Base-by-base conservation (phyloP, 1,140 invertebrate genomes). In the Drosophila aff. region DNA sequence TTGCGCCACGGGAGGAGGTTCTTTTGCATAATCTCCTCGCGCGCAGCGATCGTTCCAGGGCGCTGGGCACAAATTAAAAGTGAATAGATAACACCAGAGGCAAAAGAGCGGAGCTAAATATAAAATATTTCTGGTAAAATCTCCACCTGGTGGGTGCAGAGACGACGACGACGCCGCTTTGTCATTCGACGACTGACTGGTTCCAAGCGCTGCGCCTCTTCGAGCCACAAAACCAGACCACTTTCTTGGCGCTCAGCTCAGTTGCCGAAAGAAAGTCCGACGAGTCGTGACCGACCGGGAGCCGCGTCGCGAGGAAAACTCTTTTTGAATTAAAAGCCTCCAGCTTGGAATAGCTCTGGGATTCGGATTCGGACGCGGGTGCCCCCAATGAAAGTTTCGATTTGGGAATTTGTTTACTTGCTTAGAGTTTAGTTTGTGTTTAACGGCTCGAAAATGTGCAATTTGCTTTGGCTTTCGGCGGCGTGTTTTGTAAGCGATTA, bases 251-350 rank as follows among this genome's bases (percentile, higher is more conserved):
- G 73, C 67, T 73, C 75, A 77, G 85, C 81, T 92, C 86, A 92
- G 91, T 92, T 86, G 90, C 82, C 82, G 81, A 92, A 92, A 92
- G 91, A 92, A 92, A 92, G 91, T 92, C 91, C 89, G 68, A 76
- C 84, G 66, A 83, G 74, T 83, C 81, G 84, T 78, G 77, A 87
- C 81, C 83, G 78, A 63, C 43, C 78, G 41, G 49, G 53, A 64
- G 55, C 23, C 55, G 55, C 41, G 23, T 23, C 61, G 55, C 58
- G 52, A 49, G 71, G 52, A 62, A 60, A 66, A 41, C 61, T 43
- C 13, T 49, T 15, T 43, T 44, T 21, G 40, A 76, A 60, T 47
- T 15, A 63, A 50, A 40, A 52, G 36, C 38, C 36, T 47, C 44
- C 53, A 46, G 28, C 18, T 43, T 57, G 47, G 36, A 53, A 43